Evolutionary conservation across 1,140 invertebrate species (phyloP).

Genomic region (Microplitis mediator): DNA sequence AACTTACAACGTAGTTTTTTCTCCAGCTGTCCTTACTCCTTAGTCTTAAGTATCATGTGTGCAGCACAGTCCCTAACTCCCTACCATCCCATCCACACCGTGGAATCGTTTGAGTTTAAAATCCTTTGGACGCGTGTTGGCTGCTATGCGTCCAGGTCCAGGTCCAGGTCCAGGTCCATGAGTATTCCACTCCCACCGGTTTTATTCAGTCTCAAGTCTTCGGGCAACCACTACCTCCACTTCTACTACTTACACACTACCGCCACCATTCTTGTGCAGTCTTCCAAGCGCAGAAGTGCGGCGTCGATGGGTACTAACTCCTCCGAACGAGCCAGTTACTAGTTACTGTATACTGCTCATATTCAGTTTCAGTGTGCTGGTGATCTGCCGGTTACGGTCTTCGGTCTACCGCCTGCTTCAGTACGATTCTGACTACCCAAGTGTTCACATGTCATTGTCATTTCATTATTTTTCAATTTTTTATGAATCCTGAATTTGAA

Average conservation of each 20-base stretch:
- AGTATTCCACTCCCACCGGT: too few species aligned
- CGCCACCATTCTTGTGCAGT: not conserved
- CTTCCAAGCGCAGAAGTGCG: not conserved
- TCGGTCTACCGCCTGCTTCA: slow-evolving; percentile 45
- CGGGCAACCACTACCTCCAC: not conserved
- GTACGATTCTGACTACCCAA: slow-evolving; percentile 56
- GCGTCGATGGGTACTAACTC: slow-evolving; percentile 23
- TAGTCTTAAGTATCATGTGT: too few species aligned
- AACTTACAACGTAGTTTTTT: too few species aligned
- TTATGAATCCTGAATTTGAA: slow-evolving; percentile 24
- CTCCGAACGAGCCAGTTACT: slow-evolving; percentile 2
- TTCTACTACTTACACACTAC: not conserved
- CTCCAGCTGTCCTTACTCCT: too few species aligned
- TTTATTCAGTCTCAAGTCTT: too few species aligned
- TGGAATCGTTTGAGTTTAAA: too few species aligned
- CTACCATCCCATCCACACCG: too few species aligned
- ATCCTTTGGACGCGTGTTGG: too few species aligned
- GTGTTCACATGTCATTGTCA: slow-evolving; percentile 45
- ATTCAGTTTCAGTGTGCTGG: not conserved
- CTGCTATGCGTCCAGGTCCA: too few species aligned
- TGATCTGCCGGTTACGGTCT: slow-evolving; percentile 28
- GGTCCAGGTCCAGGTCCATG: too few species aligned
- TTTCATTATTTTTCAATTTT: slow-evolving; percentile 25
- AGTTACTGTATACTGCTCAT: too few species aligned
- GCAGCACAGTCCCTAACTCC: too few species aligned